Conservation (phyloP, 92 coral and sea anemone genomes). For the Micromussa lordhowensis region DNA sequence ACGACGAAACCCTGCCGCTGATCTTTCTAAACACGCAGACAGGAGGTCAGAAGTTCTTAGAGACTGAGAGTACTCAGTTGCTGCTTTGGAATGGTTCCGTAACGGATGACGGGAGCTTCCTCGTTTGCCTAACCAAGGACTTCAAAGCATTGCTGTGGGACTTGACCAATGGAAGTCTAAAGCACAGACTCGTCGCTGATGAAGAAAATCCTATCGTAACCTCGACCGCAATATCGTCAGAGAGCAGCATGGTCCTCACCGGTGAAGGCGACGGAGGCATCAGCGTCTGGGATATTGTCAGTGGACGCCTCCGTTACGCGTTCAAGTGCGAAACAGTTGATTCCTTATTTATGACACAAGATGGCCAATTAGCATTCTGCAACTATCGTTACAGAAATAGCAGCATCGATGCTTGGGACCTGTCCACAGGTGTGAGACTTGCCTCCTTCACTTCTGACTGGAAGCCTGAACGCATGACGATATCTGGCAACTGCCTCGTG, state of each 20-base stretch:
- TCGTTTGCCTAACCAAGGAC: constrained; percentile 59
- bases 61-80: constrained; percentile 49
- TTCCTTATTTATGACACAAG: constrained; percentile 54
- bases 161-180: constrained; percentile 47
- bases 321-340: constrained; percentile 74
- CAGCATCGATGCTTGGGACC: constrained; percentile 72
- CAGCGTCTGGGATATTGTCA: constrained; percentile 77
- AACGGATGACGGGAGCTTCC: constrained; percentile 78
- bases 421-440: constrained; percentile 64
- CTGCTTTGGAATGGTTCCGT: constrained; percentile 63
- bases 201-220: constrained; percentile 63
- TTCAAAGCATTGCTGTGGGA: constrained; percentile 73
- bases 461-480: constrained; percentile 67
- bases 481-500: constrained; percentile 62
- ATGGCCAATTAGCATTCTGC: constrained; percentile 70
- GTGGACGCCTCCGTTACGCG: constrained; percentile 68
- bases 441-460: constrained; percentile 88
- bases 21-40: constrained; percentile 57
- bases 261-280: constrained; percentile 74
- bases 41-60: constrained; percentile 65
- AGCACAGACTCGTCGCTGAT: constrained; percentile 29
- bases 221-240: constrained; percentile 66
- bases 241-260: constrained; percentile 67
- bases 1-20: constrained; percentile 73
- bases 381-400: constrained; percentile 72